Evolutionary conservation across 2,888 invertebrate species (phyloP).

Genomic region (Ferdinandea cuprea): DNA sequence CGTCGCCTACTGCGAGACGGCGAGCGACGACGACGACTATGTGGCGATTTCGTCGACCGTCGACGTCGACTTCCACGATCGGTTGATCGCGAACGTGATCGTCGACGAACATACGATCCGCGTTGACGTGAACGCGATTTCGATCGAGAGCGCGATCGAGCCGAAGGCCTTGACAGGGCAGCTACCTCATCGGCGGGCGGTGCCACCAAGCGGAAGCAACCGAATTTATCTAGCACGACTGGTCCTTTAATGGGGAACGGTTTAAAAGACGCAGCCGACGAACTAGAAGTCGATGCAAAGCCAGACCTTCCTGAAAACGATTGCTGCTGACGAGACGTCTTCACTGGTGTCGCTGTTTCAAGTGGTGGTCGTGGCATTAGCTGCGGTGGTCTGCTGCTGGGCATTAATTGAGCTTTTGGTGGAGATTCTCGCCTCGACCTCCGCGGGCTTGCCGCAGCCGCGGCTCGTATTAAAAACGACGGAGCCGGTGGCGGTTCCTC

Average conservation of each 20-base stretch:
- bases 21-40: conserved; percentile 63
- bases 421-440: conserved; percentile 72
- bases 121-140: conserved; percentile 63
- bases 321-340: background rate
- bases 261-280: conserved; percentile 36
- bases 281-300: conserved; percentile 34
- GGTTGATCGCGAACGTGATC: conserved; percentile 66
- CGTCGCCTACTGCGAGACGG: conserved; percentile 57
- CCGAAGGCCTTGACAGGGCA: conserved; percentile 32
- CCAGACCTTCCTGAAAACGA: background rate
- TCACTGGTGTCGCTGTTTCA: background rate
- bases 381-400: conserved; percentile 2
- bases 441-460: conserved; percentile 6
- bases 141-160: conserved; percentile 73
- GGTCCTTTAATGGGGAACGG: conserved; percentile 82
- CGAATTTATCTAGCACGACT: conserved; percentile 89
- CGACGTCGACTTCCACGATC: conserved; percentile 46
- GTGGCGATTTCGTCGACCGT: conserved; percentile 55
- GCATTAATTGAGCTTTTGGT: conserved; percentile 76
- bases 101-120: conserved; percentile 74
- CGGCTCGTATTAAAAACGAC: conserved; percentile 56
- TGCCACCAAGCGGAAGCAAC: conserved; percentile 87
- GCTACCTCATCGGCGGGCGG: conserved; percentile 81
- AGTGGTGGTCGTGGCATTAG: conserved; percentile 1
- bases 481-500: conserved; percentile 71